phyloP scores from a whole-genome alignment of 2,888 invertebrate species.

The Hipparchia sbordonii region DNA sequence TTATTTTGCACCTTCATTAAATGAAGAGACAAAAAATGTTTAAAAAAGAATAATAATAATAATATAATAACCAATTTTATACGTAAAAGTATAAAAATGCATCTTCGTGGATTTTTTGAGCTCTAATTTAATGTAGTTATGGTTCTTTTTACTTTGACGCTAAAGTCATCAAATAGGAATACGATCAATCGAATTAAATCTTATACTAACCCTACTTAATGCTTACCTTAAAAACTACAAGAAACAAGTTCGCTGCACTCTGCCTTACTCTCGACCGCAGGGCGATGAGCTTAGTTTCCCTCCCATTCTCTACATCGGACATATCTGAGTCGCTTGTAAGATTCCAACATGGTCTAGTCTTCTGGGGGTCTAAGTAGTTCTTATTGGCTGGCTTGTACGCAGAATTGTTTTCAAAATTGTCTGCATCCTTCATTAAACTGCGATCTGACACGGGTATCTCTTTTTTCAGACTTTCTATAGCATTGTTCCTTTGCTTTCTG shows the following conservation, averaged over 20 bases:
- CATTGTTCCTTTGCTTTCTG: constrained; percentile 75
- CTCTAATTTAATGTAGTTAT: too few relatives aligned
- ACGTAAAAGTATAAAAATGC: too few relatives aligned
- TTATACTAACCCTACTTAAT: too few relatives aligned
- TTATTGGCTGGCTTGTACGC: constrained; percentile 68
- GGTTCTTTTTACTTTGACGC: too few relatives aligned
- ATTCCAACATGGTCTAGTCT: constrained; percentile 59
- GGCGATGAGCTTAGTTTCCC: constrained; percentile 74
- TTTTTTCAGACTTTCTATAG: constrained; percentile 73
- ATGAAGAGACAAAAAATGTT: too few relatives aligned
- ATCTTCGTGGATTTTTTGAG: too few relatives aligned
- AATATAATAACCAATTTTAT: too few relatives aligned
- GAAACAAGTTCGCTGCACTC: constrained; percentile 84
- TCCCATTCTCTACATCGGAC: constrained; percentile 84
- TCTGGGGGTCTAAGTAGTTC: constrained; percentile 64
- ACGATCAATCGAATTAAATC: too few relatives aligned
- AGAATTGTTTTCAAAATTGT: constrained; percentile 66
- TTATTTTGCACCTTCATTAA: too few relatives aligned
- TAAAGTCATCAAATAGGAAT: too few relatives aligned
- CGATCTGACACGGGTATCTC: constrained; percentile 74
- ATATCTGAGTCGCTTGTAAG: constrained; percentile 87
- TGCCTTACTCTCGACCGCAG: constrained; percentile 85
- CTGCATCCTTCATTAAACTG: constrained; percentile 72
- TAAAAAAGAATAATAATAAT: too few relatives aligned
- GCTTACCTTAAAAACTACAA: constrained; percentile 82